phyloP scores from a whole-genome alignment of 2,888 invertebrate species.

The Drosophila meridionalis region DNA sequence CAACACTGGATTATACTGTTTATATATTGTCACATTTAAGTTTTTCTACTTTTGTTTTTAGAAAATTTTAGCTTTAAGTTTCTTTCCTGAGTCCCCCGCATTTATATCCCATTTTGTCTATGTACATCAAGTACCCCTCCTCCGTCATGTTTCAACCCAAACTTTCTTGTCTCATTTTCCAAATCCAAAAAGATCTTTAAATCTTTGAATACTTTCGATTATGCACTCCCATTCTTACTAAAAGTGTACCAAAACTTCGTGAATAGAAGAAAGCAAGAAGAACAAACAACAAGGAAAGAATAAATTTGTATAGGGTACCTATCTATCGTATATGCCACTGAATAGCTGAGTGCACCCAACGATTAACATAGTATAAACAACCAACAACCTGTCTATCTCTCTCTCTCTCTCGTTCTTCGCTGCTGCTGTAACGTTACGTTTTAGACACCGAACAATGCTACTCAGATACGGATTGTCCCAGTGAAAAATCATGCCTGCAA shows the following conservation, averaged over 20 bases:
- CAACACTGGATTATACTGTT: conserved; percentile 64
- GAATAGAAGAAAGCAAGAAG: conserved; percentile 7
- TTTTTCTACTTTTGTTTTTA: conserved; percentile 70
- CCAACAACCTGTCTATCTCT: conserved; percentile 82
- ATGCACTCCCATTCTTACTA: conserved; percentile 35
- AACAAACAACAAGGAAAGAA: conserved; percentile 15
- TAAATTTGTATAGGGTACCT: conserved; percentile 51
- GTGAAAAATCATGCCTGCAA: conserved; percentile 96
- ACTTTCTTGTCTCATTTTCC: conserved; percentile 41
- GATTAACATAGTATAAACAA: conserved; percentile 71
- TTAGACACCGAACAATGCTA: conserved; percentile 92
- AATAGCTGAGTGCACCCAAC: conserved; percentile 76
- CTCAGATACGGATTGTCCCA: conserved; percentile 95
- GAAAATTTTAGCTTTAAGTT: conserved; percentile 73
- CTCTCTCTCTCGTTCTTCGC: conserved; percentile 72
- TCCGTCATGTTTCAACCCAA: conserved; percentile 42
- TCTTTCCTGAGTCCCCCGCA: conserved; percentile 45
- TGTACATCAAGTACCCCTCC: conserved; percentile 34
- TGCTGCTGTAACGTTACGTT: conserved; percentile 73
- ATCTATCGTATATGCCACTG: conserved; percentile 53
- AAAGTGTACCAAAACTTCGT: conserved; percentile 23
- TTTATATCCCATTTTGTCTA: conserved; percentile 36
- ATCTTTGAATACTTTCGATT: conserved; percentile 25
- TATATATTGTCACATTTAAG: conserved; percentile 74
- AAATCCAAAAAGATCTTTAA: conserved; percentile 18